phyloP scores from a whole-genome alignment of 2,797 vertebrate species.

The Florisuga fusca region DNA sequence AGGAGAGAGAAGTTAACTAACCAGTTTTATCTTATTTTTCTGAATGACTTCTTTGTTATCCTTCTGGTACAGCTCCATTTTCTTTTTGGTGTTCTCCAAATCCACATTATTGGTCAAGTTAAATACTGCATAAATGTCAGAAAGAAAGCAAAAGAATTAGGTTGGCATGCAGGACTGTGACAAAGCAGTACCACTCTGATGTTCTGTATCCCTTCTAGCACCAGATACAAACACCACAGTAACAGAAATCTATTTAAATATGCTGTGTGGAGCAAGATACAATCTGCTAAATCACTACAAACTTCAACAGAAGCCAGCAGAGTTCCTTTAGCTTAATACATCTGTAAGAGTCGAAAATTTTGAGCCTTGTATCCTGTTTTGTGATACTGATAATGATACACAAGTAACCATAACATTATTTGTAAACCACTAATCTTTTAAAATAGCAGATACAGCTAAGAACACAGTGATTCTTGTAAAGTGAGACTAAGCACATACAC shows the following conservation, averaged over 20 bases:
- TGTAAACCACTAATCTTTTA: not conserved
- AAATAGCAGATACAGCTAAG: not conserved
- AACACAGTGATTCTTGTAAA: not conserved
- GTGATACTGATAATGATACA: not conserved
- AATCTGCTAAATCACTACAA: not conserved
- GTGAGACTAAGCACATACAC: not conserved
- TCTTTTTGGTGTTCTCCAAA: conserved; percentile 92
- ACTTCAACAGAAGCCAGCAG: not conserved
- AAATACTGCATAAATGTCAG: conserved; percentile 83
- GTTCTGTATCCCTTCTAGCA: not conserved
- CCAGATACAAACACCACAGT: not conserved
- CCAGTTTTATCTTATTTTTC: conserved; percentile 94
- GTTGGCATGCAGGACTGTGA: not conserved
- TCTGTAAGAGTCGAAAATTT: not conserved
- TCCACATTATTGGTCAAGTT: conserved; percentile 97
- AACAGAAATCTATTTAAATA: conserved; percentile 18
- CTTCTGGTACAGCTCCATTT: conserved; percentile 95
- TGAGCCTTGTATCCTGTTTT: not conserved
- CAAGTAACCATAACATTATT: not conserved
- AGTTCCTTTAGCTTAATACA: not conserved
- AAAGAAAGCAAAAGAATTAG: conserved; percentile 38
- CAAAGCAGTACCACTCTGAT: not conserved
- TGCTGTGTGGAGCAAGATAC: not conserved
- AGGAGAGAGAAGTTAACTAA: conserved; percentile 75
- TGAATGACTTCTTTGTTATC: conserved; percentile 96